Evolutionary conservation across 2,888 invertebrate genomes (phyloP).

Genomic region (Lamellibrachia columna): DNA sequence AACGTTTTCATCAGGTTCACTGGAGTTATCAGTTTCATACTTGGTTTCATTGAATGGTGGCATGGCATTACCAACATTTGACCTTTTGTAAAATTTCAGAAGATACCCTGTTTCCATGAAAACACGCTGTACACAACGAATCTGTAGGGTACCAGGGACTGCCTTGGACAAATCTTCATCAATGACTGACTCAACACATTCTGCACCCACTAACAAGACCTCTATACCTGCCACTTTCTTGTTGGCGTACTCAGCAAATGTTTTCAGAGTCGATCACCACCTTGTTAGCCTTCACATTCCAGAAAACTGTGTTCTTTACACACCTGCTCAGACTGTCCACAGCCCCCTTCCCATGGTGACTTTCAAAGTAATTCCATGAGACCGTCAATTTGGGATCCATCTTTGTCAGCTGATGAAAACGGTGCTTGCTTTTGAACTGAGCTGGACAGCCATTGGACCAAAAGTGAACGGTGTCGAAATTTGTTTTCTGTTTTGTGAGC

Average conservation of each 20-base stretch:
- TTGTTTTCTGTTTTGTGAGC: not conserved
- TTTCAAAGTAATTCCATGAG: slow-evolving; percentile 21
- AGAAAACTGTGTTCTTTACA: slow-evolving; percentile 17
- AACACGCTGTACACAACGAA: not conserved
- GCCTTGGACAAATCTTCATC: not conserved
- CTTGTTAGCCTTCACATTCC: slow-evolving; percentile 21
- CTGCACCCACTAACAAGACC: slow-evolving; percentile 13
- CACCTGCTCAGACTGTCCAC: slow-evolving; percentile 17
- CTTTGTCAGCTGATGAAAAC: not conserved
- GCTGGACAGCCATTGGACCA: not conserved
- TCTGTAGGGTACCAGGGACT: slow-evolving; percentile 13
- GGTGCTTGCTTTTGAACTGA: not conserved
- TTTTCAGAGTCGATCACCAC: slow-evolving; percentile 20
- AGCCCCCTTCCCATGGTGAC: not conserved
- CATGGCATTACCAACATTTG: not conserved
- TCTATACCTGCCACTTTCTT: not conserved
- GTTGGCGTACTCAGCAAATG: not conserved
- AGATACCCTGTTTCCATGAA: slow-evolving; percentile 8
- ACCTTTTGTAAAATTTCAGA: not conserved
- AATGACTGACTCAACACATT: slow-evolving; percentile 7
- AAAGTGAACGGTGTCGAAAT: not conserved
- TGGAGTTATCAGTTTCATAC: too few species aligned
- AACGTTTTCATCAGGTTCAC: too few species aligned
- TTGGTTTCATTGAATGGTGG: too few species aligned
- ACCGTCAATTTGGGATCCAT: not conserved